These are phyloP conservation scores for Australoheros scitulus DNA, from an alignment of 2,113 vertebrate species.

Conservation along the genomic window DNA sequence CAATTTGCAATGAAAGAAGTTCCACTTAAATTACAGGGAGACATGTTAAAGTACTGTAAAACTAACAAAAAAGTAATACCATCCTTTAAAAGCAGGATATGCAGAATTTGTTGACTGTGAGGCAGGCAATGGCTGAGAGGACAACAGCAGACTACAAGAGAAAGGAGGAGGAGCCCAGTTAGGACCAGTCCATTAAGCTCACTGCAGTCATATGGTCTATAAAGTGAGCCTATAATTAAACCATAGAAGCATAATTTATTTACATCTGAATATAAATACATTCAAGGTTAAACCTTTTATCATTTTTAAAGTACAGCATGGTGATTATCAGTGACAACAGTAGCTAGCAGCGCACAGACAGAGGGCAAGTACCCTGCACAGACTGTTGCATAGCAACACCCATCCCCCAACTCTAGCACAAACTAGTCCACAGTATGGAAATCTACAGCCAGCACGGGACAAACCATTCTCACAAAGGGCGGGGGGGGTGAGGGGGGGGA, in stretches of 20 bases:
- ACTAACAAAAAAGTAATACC: background rate
- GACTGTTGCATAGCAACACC: slow-evolving; percentile 72
- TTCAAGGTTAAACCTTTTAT: background rate
- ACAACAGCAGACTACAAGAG: slow-evolving; percentile 45
- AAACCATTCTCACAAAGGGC: slow-evolving; percentile 57
- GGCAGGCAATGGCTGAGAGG: slow-evolving; percentile 37
- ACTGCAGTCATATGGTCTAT: slow-evolving; percentile 22
- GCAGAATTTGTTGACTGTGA: slow-evolving; percentile 46
- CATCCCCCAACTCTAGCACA: slow-evolving; percentile 76
- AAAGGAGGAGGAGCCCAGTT: slow-evolving; percentile 57
- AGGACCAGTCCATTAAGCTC: slow-evolving; percentile 45
- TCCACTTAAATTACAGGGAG: background rate
- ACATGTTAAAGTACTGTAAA: slow-evolving; percentile 30
- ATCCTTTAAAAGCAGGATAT: slow-evolving; percentile 47
- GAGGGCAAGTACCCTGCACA: slow-evolving; percentile 55
- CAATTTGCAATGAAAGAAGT: background rate
- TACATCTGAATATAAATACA: background rate
- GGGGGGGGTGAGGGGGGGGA: background rate
- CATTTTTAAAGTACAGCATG: slow-evolving; percentile 12
- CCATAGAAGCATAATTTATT: background rate
- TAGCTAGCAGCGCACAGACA: slow-evolving; percentile 69
- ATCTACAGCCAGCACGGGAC: slow-evolving; percentile 61
- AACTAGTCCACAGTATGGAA: slow-evolving; percentile 68
- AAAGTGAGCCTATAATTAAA: background rate
- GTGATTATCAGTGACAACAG: slow-evolving; percentile 26